These are phyloP conservation scores for Lethocerus indicus DNA, from an alignment of 1,140 invertebrate species.

Conservation along the genomic window DNA sequence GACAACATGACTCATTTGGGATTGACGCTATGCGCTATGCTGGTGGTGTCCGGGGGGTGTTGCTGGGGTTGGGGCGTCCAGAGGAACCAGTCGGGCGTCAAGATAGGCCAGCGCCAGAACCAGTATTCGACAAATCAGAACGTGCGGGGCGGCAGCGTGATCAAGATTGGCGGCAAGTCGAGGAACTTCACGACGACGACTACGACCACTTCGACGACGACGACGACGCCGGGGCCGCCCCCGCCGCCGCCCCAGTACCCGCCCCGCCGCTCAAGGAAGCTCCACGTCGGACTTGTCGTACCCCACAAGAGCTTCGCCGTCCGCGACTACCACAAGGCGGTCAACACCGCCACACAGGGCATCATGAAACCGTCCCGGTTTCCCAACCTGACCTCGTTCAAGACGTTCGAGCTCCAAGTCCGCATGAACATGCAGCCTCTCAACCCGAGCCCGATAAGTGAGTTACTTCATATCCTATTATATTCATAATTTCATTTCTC, in stretches of 20 bases:
- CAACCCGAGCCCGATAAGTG: conserved; percentile 61
- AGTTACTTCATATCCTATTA: conserved; percentile 17
- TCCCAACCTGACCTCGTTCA: conserved; percentile 41
- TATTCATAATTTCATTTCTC: not conserved
- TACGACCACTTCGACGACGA: conserved; percentile 1
- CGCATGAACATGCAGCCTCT: conserved; percentile 51
- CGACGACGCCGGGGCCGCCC: conserved; percentile 1
- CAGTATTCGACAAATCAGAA: not conserved
- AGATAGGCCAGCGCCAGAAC: conserved; percentile 6
- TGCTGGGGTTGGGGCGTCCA: conserved; percentile 10
- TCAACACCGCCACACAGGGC: conserved; percentile 41
- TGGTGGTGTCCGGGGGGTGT: conserved; percentile 3
- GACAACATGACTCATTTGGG: no score
- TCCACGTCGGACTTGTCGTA: conserved; percentile 22
- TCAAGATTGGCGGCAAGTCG: conserved; percentile 5
- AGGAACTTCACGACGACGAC: conserved; percentile 5
- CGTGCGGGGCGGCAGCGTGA: conserved; percentile 10
- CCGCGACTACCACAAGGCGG: conserved; percentile 52
- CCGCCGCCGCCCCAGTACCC: not conserved
- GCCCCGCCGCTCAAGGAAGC: not conserved
- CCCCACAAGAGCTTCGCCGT: conserved; percentile 57
- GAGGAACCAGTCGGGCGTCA: conserved; percentile 11
- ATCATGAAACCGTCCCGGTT: conserved; percentile 32
- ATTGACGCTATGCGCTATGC: no score
- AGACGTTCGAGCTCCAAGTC: conserved; percentile 47